These are phyloP conservation scores for Tipula confusa DNA, from an alignment of 2,888 invertebrate genomes.

Conservation along the genomic window DNA sequence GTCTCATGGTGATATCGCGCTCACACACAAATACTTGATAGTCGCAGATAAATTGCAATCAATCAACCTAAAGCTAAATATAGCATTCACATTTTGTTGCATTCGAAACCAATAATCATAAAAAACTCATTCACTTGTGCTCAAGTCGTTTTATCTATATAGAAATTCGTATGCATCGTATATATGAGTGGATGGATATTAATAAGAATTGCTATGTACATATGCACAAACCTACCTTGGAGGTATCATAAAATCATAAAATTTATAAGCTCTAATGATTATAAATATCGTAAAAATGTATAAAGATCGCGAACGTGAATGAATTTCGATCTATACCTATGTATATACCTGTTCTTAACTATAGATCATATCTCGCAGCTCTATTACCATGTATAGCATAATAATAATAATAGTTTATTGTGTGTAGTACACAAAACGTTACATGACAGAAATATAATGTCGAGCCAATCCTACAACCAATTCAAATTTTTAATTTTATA, in stretches of 20 bases:
- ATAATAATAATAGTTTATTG: not conserved
- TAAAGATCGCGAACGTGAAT: not conserved
- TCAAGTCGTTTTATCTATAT: not conserved
- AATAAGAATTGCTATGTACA: not conserved
- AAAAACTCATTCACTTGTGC: not conserved
- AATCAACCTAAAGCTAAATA: not conserved
- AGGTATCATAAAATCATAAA: conserved; percentile 12
- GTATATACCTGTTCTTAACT: not conserved
- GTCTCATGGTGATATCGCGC: not conserved
- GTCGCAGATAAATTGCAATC: not conserved
- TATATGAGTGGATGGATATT: not conserved
- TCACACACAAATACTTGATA: not conserved
- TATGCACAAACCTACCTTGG: not conserved
- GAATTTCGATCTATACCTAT: not conserved
- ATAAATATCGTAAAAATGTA: not conserved
- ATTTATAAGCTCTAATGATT: conserved; percentile 20
- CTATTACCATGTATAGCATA: not conserved
- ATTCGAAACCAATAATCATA: not conserved
- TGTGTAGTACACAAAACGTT: not conserved
- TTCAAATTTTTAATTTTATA: not conserved
- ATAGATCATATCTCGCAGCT: not conserved
- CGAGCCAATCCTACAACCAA: not conserved
- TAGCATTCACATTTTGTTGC: not conserved
- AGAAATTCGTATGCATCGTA: not conserved
- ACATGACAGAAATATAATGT: conserved; percentile 6